Base-by-base conservation (phyloP, 2,113 vertebrate species). In the Clinocottus analis region DNA sequence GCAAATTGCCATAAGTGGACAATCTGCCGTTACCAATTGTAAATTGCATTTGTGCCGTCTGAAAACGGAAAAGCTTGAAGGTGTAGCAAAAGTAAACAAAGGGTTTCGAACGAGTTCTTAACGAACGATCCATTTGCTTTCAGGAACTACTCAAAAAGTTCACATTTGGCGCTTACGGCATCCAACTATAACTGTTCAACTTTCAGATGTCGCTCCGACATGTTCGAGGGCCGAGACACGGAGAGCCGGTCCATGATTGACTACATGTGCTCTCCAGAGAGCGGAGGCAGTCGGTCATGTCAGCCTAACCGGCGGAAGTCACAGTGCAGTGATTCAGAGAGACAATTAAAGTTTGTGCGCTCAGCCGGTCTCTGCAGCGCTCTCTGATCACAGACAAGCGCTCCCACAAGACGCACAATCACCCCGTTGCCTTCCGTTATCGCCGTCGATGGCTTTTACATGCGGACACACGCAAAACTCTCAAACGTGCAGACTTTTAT, bases 301-400 rank as follows among this genome's bases (percentile, higher is more conserved):
- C 89, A 82, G 87, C 87, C 71, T 78, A 77, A 71, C 89, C 62
- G 83, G 88, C 87, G 88, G 70, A 72, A 79, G 89, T 91, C 86
- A 88, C 77, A 62, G 83, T 61, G 80, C 80, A 80, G 76, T 83
- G 90, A 88, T 80, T 91, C 83, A 83, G 83, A 65, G 62, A 91
- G 85, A 89, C 89, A 92, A 91, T 92, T 92, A 92, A 80, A 75
- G 84, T 78, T 87, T 79, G 90, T 85, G 85, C 87, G 88, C 79
- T 86, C 90, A 90, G 85, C 84, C 88, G 3, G 86, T 84, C 79
- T 74, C 69, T 25, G 16, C 82, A 55, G 79, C 66, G 14, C 85
- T 81, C 86, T 79, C 85, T 79, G 90, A 93, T 93, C 88, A 91
- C 90, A 91, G 87, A 87, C 75, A 86, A 91, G 85, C 23, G 47